Conservation (phyloP, 1,140 invertebrate genomes). For the Pseudomyrmex concolor region DNA sequence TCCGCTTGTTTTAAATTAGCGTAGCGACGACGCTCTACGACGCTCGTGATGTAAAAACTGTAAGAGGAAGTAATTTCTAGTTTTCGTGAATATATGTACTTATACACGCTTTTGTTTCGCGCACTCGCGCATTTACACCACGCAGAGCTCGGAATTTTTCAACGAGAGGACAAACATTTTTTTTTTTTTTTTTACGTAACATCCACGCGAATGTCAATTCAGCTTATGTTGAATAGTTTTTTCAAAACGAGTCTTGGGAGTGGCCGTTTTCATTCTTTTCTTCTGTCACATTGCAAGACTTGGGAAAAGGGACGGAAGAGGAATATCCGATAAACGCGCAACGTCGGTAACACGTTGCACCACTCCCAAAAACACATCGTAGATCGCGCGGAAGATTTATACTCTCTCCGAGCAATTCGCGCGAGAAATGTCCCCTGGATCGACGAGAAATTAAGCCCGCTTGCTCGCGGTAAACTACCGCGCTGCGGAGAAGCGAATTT, state of each 20-base stretch:
- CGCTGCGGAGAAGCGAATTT: conserved; percentile 40
- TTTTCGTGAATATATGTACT: not conserved
- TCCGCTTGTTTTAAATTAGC: conserved; percentile 3
- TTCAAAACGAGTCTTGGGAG: not conserved
- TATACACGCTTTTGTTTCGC: not conserved
- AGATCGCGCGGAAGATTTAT: conserved; percentile 15
- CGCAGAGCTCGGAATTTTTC: not conserved
- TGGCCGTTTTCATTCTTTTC: not conserved
- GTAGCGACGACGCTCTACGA: no score
- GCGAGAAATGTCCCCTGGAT: conserved; percentile 20
- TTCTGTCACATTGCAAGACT: not conserved
- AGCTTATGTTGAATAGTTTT: not conserved
- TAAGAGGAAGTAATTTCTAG: not conserved
- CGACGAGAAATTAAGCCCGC: conserved; percentile 44
- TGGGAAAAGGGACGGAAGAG: not conserved
- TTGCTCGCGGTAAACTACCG: conserved; percentile 46
- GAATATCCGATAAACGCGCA: not conserved
- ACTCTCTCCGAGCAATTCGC: conserved; percentile 27
- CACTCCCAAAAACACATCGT: not conserved
- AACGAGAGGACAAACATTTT: no score
- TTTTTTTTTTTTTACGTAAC: conserved; percentile 7
- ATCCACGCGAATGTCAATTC: not conserved
- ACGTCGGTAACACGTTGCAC: not conserved
- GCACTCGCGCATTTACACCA: not conserved
- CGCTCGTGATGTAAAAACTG: not conserved